Evolutionary conservation across 2,113 vertebrate species (phyloP), one percentile per base, ranked within the genome.

Genomic region (Rhinopomastus cyanomelas): DNA sequence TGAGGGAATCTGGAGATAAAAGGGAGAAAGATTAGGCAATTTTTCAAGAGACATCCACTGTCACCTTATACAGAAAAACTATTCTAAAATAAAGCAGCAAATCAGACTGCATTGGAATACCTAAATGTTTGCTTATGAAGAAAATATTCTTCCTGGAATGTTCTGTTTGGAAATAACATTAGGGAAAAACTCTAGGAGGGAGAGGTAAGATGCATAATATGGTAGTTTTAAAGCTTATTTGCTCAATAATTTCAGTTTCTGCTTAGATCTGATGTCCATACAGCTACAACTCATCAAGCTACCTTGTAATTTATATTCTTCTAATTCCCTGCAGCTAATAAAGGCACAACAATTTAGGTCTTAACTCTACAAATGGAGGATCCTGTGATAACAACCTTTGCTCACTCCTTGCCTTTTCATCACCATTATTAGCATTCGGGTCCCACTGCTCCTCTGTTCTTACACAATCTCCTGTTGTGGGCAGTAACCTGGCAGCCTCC

Each of bases 41-140:
- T 95, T 96, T 96, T 97, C 92, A 97, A 93, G 87, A 61, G 55
- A 84, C 67, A 93, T 78, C 71, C 57, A 76, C 61, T 92, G 88
- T 74, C 92, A 93, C 82, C 78, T 89, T 66, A 57, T 3, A 82
- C 61, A 67, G 51, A 84, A 39, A 61, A 29, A 56, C 34, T 61
- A 15, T 44, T 77, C 32, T 53, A 48, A 84, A 87, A 72, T 60
- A 59, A 21, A 75, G 61, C 56, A 29, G 32, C 4, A 16, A 51
- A n/a, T 75, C 68, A 46, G 78, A 85, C 61, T 46, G 39, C 37
- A 81, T 82, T 62, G 46, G 76, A 84, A 80, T 23, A 66, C 52
- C 69, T 93, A 82, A 79, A 32, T 39, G 48, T 75, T 61, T 88
- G 8, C 71, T 69, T 66, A 32, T 26, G 67, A 51, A 83, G 73